Evolutionary conservation across 1,140 invertebrate genomes (phyloP), one percentile per base, ranked within the genome.

Genomic region (Matsumurasca onukii): DNA sequence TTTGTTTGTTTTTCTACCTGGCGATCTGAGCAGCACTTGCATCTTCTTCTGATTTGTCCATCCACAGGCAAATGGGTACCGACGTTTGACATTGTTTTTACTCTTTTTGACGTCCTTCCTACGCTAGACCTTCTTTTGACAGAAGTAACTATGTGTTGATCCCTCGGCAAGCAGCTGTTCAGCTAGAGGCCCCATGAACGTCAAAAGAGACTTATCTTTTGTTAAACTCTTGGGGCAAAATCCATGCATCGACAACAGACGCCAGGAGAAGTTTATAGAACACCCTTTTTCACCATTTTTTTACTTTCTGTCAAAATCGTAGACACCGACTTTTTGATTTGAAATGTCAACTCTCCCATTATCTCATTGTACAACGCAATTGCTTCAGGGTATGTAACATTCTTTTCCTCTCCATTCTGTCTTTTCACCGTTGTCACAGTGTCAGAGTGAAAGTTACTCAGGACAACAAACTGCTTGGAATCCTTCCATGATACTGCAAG

Each of bases 291-390:
- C 68, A 71, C 67, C 67, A 72, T 71, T 72, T 74, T 55, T 27
- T 69, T 2, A 75, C 67, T 70, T 73, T 69, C 71, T 22, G 59
- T 72, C 69, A 34, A 66, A 68, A 67, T 74, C 70, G 70, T 73
- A 75, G 24, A 70, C 52, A 31, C 30, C 31, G 30, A 69, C 67
- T 66, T 72, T 73, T 49, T 74, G 73, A 59, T 74, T 70, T 31
- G 72, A 69, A 25, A 74, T 27, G 63, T 74, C 72, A n/a, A 74
- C 70, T 9, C 72, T 57, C 73, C 70, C 73, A 73, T 74, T n/a
- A 67, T 64, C 51, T 68, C 29, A 57, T 74, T 73, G 64, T 74
- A 74, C 29, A 72, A 31, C n/a, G 15, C 20, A 34, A 70, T 67
- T 15, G 34, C 5, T 22, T 5, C n/a, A 17, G 68, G 69, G 31